A percentile compares a stretch with the other conserved stretches of the same genome.
Evolutionary conservation across 2,797 vertebrate species (phyloP).

Genomic region (Etheostoma perlongum): DNA sequence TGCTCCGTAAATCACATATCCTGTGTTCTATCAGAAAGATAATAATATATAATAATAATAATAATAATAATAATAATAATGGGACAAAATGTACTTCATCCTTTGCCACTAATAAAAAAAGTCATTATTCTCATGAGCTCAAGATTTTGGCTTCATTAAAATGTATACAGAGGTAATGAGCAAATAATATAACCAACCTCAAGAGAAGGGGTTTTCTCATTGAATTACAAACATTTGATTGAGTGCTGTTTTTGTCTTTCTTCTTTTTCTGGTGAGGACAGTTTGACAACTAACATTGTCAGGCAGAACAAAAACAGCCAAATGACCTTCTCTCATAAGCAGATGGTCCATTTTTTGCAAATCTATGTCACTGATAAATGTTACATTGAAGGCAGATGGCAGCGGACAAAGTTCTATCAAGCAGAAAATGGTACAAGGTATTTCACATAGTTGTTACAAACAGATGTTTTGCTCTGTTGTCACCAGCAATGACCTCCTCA

Average conservation of each 20-base stretch:
- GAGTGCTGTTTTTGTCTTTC: background rate
- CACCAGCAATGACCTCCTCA: slow-evolving; percentile 79
- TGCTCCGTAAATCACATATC: too few relatives aligned
- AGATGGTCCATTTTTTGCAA: slow-evolving; percentile 58
- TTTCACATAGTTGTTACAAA: slow-evolving; percentile 73
- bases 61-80: too few relatives aligned
- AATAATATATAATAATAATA: too few relatives aligned
- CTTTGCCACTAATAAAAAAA: background rate
- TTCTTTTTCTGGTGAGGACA: background rate
- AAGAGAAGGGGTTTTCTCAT: background rate
- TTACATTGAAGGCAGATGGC: slow-evolving; percentile 73
- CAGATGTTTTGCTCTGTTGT: slow-evolving; percentile 82
- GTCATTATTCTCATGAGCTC: background rate
- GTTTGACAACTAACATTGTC: slow-evolving; percentile 14
- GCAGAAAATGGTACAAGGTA: slow-evolving; percentile 78
- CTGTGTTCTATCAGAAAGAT: too few relatives aligned
- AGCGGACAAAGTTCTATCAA: slow-evolving; percentile 63
- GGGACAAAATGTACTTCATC: background rate
- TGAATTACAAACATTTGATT: background rate
- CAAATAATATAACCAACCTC: background rate
- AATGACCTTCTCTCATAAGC: slow-evolving; percentile 50
- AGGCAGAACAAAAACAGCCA: slow-evolving; percentile 36
- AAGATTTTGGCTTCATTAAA: background rate
- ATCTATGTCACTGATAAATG: slow-evolving; percentile 67
- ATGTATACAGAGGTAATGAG: background rate